Base-by-base conservation (phyloP, 2,113 vertebrate genomes). In the Macaca nemestrina region DNA sequence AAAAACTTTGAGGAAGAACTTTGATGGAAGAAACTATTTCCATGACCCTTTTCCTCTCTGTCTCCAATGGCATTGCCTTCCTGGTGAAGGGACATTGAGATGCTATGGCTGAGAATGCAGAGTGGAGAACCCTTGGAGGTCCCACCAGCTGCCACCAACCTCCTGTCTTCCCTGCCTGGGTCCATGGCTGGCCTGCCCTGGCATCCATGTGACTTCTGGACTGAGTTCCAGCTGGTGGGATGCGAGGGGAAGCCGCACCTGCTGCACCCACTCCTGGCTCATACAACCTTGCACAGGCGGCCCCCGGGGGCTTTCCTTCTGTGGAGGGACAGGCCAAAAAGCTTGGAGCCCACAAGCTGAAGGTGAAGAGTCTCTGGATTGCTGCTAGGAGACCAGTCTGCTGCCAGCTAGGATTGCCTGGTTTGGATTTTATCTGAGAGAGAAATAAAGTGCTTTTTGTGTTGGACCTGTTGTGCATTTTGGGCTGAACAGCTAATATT, bases 291-390 rank as follows among this genome's bases (percentile, higher is more conserved):
- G 2, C 6, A 6, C 64, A 50, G 35, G 9, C 2, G 35, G n/a
- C 12, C 25, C 8, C 40, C 8, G 0, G 5, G 18, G 32, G 2
- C 6, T 67, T 59, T 9, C 16, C 10, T 32, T 40, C 75, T 84
- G 8, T 9, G 30, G 12, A 14, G 12, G 1, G 22, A 2, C 20
- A 25, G 13, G 5, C 8, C 50, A 5, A 0, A 3, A 7, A 32
- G 10, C 0, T 0, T 8, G 11, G 11, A 4, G 14, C 7, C 11
- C 18, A 0, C 1, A 1, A 2, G 18, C 7, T 61, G 43, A 38
- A 35, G 38, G 2, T 16, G 3, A 5, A 2, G 4, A 1, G 35
- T 9, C 25, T 14, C 6, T 30, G 18, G 6, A 1, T 25, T 9
- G 5, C 30, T 38, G 27, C 14, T 6, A 18, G 61, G 40, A 45